Conservation (phyloP, 1,140 invertebrate genomes). For the Saccostrea glomerata region DNA sequence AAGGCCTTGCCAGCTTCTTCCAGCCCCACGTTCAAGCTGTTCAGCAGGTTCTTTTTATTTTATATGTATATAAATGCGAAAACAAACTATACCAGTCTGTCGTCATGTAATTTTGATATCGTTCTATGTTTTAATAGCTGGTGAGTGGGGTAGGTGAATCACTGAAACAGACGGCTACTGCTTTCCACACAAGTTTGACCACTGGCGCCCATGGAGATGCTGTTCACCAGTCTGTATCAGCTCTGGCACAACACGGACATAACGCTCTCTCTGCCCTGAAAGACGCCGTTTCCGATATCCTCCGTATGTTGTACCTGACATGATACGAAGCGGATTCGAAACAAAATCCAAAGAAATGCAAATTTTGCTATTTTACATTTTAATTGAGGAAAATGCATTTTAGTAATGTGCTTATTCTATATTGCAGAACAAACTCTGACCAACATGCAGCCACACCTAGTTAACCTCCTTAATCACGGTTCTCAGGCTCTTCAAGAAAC, state of each 20-base stretch:
- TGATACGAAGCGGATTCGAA: too few relatives aligned
- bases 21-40: constrained; percentile 45
- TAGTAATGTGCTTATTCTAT: neutral
- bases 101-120: neutral
- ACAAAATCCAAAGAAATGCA: neutral
- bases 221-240: neutral
- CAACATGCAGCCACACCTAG: constrained; percentile 42
- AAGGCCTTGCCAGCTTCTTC: constrained; percentile 44
- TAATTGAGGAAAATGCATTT: neutral
- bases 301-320: constrained; percentile 4
- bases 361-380: too few relatives aligned
- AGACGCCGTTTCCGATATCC: constrained; percentile 41
- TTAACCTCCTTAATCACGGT: constrained; percentile 34
- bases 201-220: constrained; percentile 19
- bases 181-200: neutral
- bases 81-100: neutral
- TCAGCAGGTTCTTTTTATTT: neutral
- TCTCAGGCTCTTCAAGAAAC: neutral
- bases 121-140: neutral
- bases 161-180: neutral
- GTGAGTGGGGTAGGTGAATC: neutral
- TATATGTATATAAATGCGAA: too few relatives aligned
- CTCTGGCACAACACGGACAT: constrained; percentile 42
- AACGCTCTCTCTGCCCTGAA: constrained; percentile 42
- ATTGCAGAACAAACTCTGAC: constrained; percentile 47